Evolutionary conservation across 1,140 invertebrate species (phyloP).

Genomic region (Spodoptera litura): DNA sequence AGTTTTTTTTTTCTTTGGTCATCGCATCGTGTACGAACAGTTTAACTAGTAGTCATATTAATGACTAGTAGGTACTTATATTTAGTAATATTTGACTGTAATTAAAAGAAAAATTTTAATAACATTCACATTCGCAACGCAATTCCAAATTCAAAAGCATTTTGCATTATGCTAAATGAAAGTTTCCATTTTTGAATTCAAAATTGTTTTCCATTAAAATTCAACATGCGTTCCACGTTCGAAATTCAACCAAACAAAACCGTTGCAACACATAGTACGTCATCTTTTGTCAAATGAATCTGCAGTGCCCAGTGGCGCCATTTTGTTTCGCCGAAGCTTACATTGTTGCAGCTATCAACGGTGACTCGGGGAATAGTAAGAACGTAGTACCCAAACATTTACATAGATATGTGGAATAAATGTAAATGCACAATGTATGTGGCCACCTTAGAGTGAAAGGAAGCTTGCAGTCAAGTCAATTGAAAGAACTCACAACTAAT

Average conservation of each 20-base stretch:
- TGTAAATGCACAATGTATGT: constrained; percentile 39
- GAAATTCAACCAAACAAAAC: constrained; percentile 16
- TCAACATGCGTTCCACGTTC: constrained; percentile 1
- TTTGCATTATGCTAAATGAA: too few species aligned
- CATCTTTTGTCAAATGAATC: not conserved
- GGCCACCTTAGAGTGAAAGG: constrained; percentile 18
- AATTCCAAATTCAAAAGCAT: too few species aligned
- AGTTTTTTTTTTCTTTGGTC: too few species aligned
- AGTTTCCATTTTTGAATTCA: too few species aligned
- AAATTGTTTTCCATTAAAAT: not conserved
- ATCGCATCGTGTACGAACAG: too few species aligned
- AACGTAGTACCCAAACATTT: constrained; percentile 10
- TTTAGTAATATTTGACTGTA: too few species aligned
- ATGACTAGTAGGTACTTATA: too few species aligned
- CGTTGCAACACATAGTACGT: not conserved
- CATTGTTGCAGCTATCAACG: constrained; percentile 27
- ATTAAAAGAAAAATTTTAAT: too few species aligned
- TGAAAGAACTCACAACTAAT: constrained; percentile 12
- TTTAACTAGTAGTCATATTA: too few species aligned
- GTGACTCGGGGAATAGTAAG: constrained; percentile 18
- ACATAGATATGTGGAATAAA: constrained; percentile 25
- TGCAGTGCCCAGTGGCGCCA: not conserved
- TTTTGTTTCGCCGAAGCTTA: not conserved
- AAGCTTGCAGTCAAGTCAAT: constrained; percentile 20
- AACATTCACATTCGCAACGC: too few species aligned